phyloP scores from a whole-genome alignment of 2,113 vertebrate species.

The Blennius ocellaris region DNA sequence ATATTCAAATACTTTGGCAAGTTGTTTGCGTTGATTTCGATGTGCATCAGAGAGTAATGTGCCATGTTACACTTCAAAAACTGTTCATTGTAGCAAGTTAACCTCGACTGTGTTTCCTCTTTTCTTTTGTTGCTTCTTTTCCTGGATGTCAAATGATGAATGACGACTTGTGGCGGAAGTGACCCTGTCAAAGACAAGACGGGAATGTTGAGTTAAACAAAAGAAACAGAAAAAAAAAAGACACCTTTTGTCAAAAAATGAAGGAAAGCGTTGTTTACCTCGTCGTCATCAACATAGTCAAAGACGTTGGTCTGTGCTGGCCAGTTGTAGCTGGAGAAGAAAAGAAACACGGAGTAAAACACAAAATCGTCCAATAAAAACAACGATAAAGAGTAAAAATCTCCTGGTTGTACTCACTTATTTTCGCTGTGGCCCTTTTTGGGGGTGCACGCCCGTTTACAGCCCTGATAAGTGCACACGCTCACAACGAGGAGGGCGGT shows the following conservation, averaged over 20 bases:
- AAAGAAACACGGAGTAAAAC: neutral
- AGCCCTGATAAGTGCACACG: slow-evolving; percentile 88
- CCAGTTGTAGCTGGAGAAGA: slow-evolving; percentile 88
- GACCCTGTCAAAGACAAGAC: slow-evolving; percentile 85
- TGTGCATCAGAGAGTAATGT: slow-evolving; percentile 81
- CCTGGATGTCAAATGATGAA: slow-evolving; percentile 89
- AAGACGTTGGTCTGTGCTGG: slow-evolving; percentile 87
- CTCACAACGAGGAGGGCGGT: slow-evolving; percentile 84
- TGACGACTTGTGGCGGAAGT: slow-evolving; percentile 98
- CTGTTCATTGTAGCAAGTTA: slow-evolving; percentile 55
- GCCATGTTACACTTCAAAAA: slow-evolving; percentile 66
- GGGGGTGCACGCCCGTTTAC: slow-evolving; percentile 89
- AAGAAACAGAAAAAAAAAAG: too few relatives aligned
- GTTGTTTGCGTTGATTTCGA: slow-evolving; percentile 64
- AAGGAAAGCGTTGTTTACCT: slow-evolving; percentile 82
- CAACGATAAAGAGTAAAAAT: neutral
- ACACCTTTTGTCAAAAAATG: neutral
- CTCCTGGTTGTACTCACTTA: slow-evolving; percentile 83
- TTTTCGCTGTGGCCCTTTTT: slow-evolving; percentile 87
- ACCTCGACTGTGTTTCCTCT: slow-evolving; percentile 25
- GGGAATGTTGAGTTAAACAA: neutral
- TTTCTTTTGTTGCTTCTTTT: slow-evolving; percentile 8
- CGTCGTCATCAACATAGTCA: slow-evolving; percentile 91
- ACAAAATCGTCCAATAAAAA: neutral
- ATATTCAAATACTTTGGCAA: slow-evolving; percentile 81